Evolutionary conservation across 2,113 vertebrate genomes (phyloP), one percentile per base, ranked within the genome.

Genomic region (Grammomys dolichurus): DNA sequence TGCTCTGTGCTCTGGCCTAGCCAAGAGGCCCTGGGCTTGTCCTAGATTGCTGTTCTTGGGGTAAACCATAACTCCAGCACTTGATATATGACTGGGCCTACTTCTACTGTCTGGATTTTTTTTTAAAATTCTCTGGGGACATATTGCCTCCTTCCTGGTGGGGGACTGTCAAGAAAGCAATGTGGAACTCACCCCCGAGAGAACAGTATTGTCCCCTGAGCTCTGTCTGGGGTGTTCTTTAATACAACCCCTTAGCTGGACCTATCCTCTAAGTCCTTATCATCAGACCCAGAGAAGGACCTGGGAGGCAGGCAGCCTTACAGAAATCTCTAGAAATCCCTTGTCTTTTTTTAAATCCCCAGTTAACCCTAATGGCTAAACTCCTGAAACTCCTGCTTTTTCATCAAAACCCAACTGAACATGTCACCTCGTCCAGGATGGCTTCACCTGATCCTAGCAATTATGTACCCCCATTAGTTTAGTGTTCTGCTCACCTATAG

Each of bases 41-140:
- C 82, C 36, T 28, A 7, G 75, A 65, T 51, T 36, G 63, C 11
- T 89, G 95, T 48, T 33, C 75, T 77, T 14, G 13, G 80, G 58
- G 65, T 81, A 96, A 88, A 94, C 73, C 86, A 28, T 5, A 58
- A 88, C 6, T 17, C 5, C 40, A 46, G 40, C 4, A 73, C 81
- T 82, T 60, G 17, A 0, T 33, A 60, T 19, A 46, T 33, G 24
- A 65, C 43, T 75, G 16, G 56, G 67, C 60, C 85, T 86, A 77
- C 70, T 48, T 75, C 77, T 73, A 70, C 63, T 72, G 84, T 89
- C 85, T 7, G 24, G 81, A 93, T 97, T 88, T 4, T 22, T 75
- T 96, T 96, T 89, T 88, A 93, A 86, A 96, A 96, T 92, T 94
- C 95, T 89, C 86, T 58, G 90, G 93, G 93, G 97, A 93, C 88